Conservation (phyloP, 2,113 vertebrate species). For the Pycnonotus jocosus region DNA sequence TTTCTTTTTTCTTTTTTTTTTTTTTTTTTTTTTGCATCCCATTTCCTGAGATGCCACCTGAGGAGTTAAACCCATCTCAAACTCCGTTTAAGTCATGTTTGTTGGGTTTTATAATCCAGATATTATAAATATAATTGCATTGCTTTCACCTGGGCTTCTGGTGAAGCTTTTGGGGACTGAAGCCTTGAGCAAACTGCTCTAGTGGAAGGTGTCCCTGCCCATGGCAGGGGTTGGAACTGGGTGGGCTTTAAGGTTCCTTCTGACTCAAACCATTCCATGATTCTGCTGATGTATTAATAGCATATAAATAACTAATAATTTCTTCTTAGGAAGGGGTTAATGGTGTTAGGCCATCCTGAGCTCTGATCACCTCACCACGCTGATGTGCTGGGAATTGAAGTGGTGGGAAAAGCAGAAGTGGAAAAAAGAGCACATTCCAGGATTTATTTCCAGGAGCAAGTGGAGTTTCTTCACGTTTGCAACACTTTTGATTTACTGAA, state of each 20-base stretch:
- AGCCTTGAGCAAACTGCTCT: neutral
- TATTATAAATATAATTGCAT: neutral
- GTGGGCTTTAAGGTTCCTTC: neutral
- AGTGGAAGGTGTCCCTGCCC: neutral
- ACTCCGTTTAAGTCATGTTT: rapidly evolving
- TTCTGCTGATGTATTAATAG: neutral
- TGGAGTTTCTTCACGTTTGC: neutral
- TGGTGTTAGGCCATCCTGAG: neutral
- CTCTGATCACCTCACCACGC: rapidly evolving
- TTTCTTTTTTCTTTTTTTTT: too few relatives aligned
- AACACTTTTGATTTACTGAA: neutral
- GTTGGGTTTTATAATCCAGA: neutral
- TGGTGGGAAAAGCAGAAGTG: neutral
- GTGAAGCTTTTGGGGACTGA: neutral
- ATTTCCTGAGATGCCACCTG: neutral
- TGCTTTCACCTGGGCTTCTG: neutral
- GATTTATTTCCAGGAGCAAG: neutral
- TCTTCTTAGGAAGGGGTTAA: neutral
- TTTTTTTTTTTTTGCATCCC: too few relatives aligned
- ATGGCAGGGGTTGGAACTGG: neutral
- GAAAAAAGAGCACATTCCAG: rapidly evolving
- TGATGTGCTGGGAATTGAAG: rapidly evolving
- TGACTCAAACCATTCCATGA: neutral
- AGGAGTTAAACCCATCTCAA: neutral
- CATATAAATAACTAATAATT: neutral